Percentiles rank a stretch among this genome's conserved stretches.
Evolutionary conservation across 2,113 vertebrate genomes (phyloP).

Genomic region (Anoplopoma fimbria): DNA sequence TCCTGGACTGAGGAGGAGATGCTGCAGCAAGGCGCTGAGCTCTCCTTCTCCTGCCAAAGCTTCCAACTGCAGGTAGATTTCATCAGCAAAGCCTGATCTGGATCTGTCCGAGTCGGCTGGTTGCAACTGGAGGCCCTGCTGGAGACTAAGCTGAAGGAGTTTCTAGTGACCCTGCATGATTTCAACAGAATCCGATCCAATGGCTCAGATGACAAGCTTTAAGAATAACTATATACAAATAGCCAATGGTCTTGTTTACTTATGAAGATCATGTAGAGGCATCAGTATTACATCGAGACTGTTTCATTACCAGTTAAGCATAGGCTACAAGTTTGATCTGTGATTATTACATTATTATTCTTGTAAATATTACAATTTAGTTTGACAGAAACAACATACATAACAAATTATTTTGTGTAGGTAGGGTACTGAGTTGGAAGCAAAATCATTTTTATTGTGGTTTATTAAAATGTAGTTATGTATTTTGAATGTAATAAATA

Average conservation of each 20-base stretch:
- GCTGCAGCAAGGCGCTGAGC: neutral
- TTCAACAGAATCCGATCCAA: neutral
- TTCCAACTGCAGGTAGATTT: neutral
- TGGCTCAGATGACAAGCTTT: neutral
- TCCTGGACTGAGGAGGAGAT: neutral
- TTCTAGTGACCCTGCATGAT: neutral
- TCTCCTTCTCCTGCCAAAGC: neutral
- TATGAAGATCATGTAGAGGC: neutral
- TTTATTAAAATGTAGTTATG: neutral
- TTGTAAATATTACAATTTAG: slow-evolving; percentile 10
- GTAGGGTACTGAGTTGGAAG: neutral
- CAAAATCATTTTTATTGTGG: neutral
- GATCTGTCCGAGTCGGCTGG: neutral
- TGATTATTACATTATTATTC: neutral
- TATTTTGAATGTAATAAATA: slow-evolving; percentile 32
- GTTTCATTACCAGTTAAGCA: neutral
- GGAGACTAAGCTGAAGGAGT: neutral
- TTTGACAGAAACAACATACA: neutral
- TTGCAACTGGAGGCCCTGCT: neutral
- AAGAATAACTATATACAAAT: neutral
- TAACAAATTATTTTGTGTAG: neutral
- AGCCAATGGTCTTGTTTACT: neutral
- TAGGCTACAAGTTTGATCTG: neutral
- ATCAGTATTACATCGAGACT: neutral
- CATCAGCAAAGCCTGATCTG: neutral